Base-by-base conservation (phyloP, 2,113 vertebrate species). In the Thunnus thynnus region DNA sequence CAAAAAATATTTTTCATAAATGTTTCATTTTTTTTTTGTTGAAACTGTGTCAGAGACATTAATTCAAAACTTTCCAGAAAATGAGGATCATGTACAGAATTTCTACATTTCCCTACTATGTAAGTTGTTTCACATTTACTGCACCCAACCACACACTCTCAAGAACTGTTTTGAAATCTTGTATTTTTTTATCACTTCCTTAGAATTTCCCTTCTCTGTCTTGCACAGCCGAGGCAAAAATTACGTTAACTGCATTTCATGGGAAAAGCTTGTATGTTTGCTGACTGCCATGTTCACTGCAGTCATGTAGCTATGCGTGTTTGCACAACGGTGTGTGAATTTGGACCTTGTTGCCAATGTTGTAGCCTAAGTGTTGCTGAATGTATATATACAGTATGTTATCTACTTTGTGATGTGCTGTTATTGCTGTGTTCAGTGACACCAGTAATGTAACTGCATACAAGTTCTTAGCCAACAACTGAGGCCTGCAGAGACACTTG, bases 301-400 rank as follows among this genome's bases (percentile, higher is more conserved):
- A 32, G 60, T 75, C 56, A 51, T 80, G 54, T 61, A 41, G 36
- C 36, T 41, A 52, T 73, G 73, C 58, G 25, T 65, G 50, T 90
- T 84, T 86, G 69, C 86, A 88, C 80, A 60, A 17, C 62, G 65
- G 68, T 83, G 80, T 72, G 80, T 69, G 44, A 87, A 54, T 72
- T 85, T n/a, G 65, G 22, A 70, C 65, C 70, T 80, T 92, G 85
- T 88, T 83, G 82, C 68, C 50, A 82, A 25, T 72, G 32, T 70
- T 56, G 30, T 18, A 69, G 66, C 76, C 36, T 0, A 55, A 13
- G 54, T 71, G 55, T 73, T 64, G 27, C 54, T 70, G 52, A 76
- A 70, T 65, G 22, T 63, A 32, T 66, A 58, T n/a, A 47, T 27
- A 41, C 7, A 72, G 12, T 17, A 58, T 58, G 52, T 20, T 30